phyloP scores from a whole-genome alignment of 2,888 invertebrate genomes.

The Campoplex nolae region DNA sequence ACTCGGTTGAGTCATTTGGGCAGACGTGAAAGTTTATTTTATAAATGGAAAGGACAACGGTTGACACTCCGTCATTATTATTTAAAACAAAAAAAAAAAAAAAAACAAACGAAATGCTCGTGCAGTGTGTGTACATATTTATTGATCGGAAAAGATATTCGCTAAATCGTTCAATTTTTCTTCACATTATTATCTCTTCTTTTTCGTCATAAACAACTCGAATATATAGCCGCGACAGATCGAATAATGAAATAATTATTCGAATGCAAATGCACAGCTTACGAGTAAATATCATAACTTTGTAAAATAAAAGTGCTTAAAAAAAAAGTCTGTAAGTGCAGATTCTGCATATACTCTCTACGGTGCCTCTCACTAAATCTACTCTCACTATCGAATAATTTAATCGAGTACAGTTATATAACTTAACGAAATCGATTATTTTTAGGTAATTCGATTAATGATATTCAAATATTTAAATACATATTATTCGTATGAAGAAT shows the following conservation, averaged over 20 bases:
- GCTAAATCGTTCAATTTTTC: background rate
- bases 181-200: slow-evolving; percentile 16
- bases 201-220: slow-evolving; percentile 14
- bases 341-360: slow-evolving; percentile 76
- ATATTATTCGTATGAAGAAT: background rate
- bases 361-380: slow-evolving; percentile 78
- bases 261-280: slow-evolving; percentile 61
- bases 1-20: background rate
- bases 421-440: slow-evolving; percentile 32
- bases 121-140: slow-evolving; percentile 47
- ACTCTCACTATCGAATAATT: slow-evolving; percentile 72
- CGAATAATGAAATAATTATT: slow-evolving; percentile 48
- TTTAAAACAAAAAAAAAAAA: slow-evolving; percentile 2
- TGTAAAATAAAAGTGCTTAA: slow-evolving; percentile 62
- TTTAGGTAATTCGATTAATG: slow-evolving; percentile 19
- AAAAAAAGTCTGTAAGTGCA: slow-evolving; percentile 59
- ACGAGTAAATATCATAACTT: slow-evolving; percentile 63
- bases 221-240: slow-evolving; percentile 16
- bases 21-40: background rate
- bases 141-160: slow-evolving; percentile 22
- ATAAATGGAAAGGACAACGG: background rate
- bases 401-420: slow-evolving; percentile 42
- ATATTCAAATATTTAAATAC: slow-evolving; percentile 12
- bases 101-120: slow-evolving; percentile 1
- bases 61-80: too few relatives aligned